Conservation (phyloP, 1,140 invertebrate genomes). For the Thalassaphorura encarpata region DNA sequence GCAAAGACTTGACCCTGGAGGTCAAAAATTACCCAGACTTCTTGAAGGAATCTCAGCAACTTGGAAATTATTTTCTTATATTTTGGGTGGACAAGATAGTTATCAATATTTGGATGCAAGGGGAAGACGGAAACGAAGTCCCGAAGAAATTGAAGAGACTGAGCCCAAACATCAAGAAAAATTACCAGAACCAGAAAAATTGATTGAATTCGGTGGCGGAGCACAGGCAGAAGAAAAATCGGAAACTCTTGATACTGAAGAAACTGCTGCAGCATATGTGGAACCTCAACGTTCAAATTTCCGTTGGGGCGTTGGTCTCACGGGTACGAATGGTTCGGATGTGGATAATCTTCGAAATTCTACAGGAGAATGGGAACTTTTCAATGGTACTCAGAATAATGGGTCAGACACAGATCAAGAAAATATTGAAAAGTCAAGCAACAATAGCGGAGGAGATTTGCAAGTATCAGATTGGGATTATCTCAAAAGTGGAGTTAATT, state of each 20-base stretch:
- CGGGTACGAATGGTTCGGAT: neutral
- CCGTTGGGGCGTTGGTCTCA: neutral
- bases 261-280: slow-evolving; percentile 17
- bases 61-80: slow-evolving; percentile 31
- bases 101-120: slow-evolving; percentile 15
- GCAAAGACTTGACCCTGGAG: slow-evolving; percentile 33
- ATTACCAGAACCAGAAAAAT: neutral
- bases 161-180: too few relatives aligned
- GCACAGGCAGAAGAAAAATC: neutral
- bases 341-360: too few relatives aligned
- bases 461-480: slow-evolving; percentile 21
- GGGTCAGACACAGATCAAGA: neutral
- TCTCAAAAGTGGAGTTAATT: slow-evolving; percentile 4
- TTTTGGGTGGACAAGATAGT: slow-evolving; percentile 30
- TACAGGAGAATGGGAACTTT: too few relatives aligned
- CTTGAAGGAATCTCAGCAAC: slow-evolving; percentile 32
- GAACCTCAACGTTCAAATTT: slow-evolving; percentile 5
- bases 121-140: neutral
- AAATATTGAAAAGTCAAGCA: neutral
- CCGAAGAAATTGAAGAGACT: neutral
- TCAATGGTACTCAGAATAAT: too few relatives aligned
- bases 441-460: slow-evolving; percentile 11
- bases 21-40: slow-evolving; percentile 34
- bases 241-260: slow-evolving; percentile 3
- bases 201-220: neutral